These are phyloP conservation scores for Phylloscopus trochiloides DNA, from an alignment of 2,113 vertebrate genomes.

Conservation along the genomic window DNA sequence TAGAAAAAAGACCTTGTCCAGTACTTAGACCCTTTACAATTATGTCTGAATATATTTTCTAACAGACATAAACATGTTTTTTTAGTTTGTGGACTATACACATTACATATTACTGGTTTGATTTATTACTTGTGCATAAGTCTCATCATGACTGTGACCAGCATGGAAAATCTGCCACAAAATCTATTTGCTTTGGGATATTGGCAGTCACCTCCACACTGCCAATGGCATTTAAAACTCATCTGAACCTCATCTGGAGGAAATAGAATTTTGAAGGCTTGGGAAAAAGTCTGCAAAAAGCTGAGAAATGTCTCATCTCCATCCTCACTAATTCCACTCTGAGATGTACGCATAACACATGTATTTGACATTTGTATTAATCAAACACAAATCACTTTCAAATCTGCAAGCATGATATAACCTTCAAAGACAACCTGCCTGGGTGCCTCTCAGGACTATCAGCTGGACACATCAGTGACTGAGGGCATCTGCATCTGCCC, in stretches of 20 bases:
- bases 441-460: background rate
- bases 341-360: background rate
- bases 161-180: background rate
- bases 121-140: background rate
- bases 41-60: background rate
- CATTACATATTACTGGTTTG: background rate
- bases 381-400: background rate
- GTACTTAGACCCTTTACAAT: background rate
- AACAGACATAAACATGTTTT: background rate
- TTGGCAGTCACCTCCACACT: background rate
- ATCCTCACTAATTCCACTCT: background rate
- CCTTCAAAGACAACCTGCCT: background rate
- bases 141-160: background rate
- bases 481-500: background rate
- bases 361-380: background rate
- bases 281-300: background rate
- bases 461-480: background rate
- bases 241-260: background rate
- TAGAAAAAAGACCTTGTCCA: background rate
- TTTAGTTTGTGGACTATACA: background rate
- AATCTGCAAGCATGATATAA: background rate
- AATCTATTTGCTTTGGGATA: background rate
- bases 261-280: background rate
- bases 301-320: background rate
- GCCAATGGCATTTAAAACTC: background rate